A percentile compares a stretch with the other conserved stretches of the same genome.
These are phyloP conservation scores for Kradibia gibbosae DNA, from an alignment of 1,140 invertebrate species.

Conservation along the genomic window DNA sequence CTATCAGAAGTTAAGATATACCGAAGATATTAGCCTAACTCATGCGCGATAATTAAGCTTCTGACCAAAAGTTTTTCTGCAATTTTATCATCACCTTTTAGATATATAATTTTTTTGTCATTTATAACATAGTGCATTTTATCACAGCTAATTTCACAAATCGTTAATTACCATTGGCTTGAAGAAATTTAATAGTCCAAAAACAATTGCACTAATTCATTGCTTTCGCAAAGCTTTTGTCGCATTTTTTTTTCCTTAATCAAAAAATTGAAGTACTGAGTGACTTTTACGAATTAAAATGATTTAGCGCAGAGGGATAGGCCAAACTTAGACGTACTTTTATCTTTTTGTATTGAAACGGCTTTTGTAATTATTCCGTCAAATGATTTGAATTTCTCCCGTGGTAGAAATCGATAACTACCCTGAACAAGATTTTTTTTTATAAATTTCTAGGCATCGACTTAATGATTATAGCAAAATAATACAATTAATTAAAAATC, in stretches of 20 bases:
- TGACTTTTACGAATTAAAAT: slow-evolving; percentile 6
- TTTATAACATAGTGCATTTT: slow-evolving; percentile 23
- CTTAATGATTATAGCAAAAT: neutral
- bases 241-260: slow-evolving; percentile 3
- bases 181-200: slow-evolving; percentile 29
- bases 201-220: slow-evolving; percentile 45
- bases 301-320: neutral
- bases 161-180: slow-evolving; percentile 14
- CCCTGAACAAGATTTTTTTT: slow-evolving; percentile 21
- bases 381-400: neutral
- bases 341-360: neutral
- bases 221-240: slow-evolving; percentile 31
- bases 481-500: neutral
- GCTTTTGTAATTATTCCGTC: neutral
- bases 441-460: slow-evolving; percentile 11
- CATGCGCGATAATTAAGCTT: neutral
- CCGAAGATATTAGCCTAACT: slow-evolving; percentile 20
- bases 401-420: neutral
- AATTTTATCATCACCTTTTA: neutral
- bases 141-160: slow-evolving; percentile 52
- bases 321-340: neutral
- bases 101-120: neutral
- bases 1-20: neutral
- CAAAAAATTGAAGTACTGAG: neutral
- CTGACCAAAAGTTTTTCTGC: neutral